phyloP scores from a whole-genome alignment of 2,797 vertebrate species.

The Pipistrellus pipistrellus region DNA sequence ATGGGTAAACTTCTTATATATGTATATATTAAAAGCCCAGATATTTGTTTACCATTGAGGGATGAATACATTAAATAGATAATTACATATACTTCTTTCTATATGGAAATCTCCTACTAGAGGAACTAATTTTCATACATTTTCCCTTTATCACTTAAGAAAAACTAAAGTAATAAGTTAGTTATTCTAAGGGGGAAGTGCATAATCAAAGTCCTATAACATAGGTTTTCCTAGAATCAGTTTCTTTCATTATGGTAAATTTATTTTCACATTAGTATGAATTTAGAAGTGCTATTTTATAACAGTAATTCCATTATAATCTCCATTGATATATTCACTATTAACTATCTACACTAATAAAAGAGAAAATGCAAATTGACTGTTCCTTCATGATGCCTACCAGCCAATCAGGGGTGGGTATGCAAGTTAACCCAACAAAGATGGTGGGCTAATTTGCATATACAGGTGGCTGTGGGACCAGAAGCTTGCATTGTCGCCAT shows the following conservation, averaged over 20 bases:
- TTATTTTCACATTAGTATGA: constrained; percentile 38
- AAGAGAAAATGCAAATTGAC: too few species aligned
- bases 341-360: neutral
- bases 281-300: constrained; percentile 7
- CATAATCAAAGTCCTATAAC: neutral
- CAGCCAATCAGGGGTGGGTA: too few species aligned
- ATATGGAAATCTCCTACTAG: neutral
- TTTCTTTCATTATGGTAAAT: neutral
- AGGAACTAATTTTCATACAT: neutral
- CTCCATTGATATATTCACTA: neutral
- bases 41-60: neutral
- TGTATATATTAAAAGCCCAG: neutral
- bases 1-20: neutral
- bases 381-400: too few species aligned
- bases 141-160: neutral
- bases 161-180: neutral
- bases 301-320: neutral
- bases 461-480: too few species aligned
- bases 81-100: neutral
- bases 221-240: neutral
- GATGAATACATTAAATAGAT: neutral
- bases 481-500: too few species aligned
- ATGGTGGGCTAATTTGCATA: too few species aligned
- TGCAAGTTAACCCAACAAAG: too few species aligned
- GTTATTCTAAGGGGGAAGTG: neutral